Evolutionary conservation across 1,140 invertebrate genomes (phyloP).

Genomic region (Gryllus bimaculatus): DNA sequence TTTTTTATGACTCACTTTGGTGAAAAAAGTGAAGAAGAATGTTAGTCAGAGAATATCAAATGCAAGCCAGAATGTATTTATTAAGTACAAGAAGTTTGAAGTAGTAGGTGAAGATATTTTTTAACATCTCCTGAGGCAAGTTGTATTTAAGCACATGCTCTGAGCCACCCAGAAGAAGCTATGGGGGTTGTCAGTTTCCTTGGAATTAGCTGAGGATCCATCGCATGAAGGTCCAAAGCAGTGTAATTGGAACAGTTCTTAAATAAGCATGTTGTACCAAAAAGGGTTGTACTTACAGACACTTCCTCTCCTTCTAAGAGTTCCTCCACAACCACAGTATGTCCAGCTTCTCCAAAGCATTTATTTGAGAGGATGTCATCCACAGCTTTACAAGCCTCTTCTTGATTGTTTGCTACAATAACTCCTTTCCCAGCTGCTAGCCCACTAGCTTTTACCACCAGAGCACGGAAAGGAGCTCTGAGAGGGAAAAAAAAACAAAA

Average conservation of each 20-base stretch:
- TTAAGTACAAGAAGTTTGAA: too few species aligned
- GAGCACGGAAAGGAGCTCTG: slow-evolving; percentile 62
- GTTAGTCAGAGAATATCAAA: too few species aligned
- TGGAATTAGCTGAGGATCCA: too few species aligned
- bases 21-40: too few species aligned
- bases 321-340: slow-evolving; percentile 83
- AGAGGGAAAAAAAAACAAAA: slow-evolving; percentile 25
- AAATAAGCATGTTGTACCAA: background rate
- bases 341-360: slow-evolving; percentile 75
- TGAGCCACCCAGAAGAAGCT: too few species aligned
- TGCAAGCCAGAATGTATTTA: too few species aligned
- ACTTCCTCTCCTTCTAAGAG: slow-evolving; percentile 86
- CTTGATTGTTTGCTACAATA: slow-evolving; percentile 62
- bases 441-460: slow-evolving; percentile 91
- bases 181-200: too few species aligned
- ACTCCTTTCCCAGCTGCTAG: slow-evolving; percentile 95
- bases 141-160: too few species aligned
- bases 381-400: slow-evolving; percentile 73
- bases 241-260: background rate
- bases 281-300: slow-evolving; percentile 50
- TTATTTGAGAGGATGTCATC: slow-evolving; percentile 64
- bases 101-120: too few species aligned
- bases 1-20: too few species aligned
- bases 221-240: too few species aligned
- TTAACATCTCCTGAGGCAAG: too few species aligned